Evolutionary conservation across 2,113 vertebrate genomes (phyloP), one percentile per base, ranked within the genome.

Genomic region (Rhombomys opimus): DNA sequence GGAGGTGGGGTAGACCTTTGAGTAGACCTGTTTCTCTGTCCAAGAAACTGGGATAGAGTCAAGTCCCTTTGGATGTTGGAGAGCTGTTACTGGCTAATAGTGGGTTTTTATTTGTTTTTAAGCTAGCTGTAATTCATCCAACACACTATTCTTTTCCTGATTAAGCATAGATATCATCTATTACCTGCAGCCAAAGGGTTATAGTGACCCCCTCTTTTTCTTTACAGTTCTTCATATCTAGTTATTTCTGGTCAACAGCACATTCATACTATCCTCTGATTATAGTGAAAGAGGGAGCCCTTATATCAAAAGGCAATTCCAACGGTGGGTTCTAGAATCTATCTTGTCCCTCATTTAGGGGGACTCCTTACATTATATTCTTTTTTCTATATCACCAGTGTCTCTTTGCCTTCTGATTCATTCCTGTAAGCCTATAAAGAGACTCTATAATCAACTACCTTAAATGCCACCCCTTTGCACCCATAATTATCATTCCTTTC

Each of bases 131-230:
- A 89, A 91, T 86, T 90, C 81, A 93, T 54, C 22, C 57, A 81
- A 63, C 2, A 46, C 32, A 41, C 73, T 87, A 20, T 72, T 94
- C 75, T 87, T 93, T 86, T 38, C 17, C 61, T 73, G 70, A 78
- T 85, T 89, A 96, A 73, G 3, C 65, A 61, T 32, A 82, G 20
- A 77, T 90, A 57, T 18, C 9, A 95, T 92, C 32, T 92, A 23
- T 88, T 88, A 52, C n/a, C 91, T 93, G 4, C 52, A 93, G 52
- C 27, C 20, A 88, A 94, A 93, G 22, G 18, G 80, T 30, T 61
- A 81, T 52, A 90, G n/a, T n/a, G 82, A 80, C 3, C 85, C 59
- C 32, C 25, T 85, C 38, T 65, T 75, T 75, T 30, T 75, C 14
- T 92, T 94, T 41, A 27, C 25, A 91, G 32, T 3, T 20, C 9